Base-by-base conservation (phyloP, 2,888 invertebrate species). In the Sabellastarte sp. region DNA sequence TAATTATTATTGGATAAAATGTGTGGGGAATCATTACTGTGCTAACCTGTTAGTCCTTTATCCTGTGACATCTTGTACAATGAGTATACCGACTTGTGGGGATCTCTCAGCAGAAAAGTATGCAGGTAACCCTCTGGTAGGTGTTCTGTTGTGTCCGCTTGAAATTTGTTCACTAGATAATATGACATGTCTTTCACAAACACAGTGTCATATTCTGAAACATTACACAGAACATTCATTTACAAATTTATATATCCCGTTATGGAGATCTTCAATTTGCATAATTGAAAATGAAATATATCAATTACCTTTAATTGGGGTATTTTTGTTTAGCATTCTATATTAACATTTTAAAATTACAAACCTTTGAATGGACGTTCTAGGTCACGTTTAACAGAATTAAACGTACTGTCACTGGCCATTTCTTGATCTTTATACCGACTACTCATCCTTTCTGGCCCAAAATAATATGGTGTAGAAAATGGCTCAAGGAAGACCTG, bases 171-270 rank as follows among this genome's bases (percentile, higher is more conserved):
- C 53, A 64, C 65, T 61, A 75, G 60, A 61, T 73, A 74, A 65
- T 76, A 76, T n/a, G 75, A 74, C 75, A 75, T 75, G 63, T 75
- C 75, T 63, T 75, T 75, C 31, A 73, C 73, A 59, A 75, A 75
- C 15, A 75, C 67, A 15, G 66, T 64, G 5, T 64, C 62, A 50
- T 62, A 63, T 32, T 58, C 65, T 71, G 65, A 15, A 59, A 52
- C 30, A n/a, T n/a, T n/a, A n/a, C n/a, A n/a, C n/a, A n/a, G n/a
- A n/a, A n/a, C n/a, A n/a, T n/a, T n/a, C n/a, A n/a, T n/a, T n/a
- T n/a, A n/a, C n/a, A n/a, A n/a, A n/a, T n/a, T n/a, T n/a, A n/a
- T n/a, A n/a, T n/a, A n/a, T n/a, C n/a, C n/a, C n/a, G n/a, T n/a
- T n/a, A n/a, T n/a, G n/a, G n/a, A n/a, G n/a, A n/a, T n/a, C n/a